Conservation (phyloP, 1,140 invertebrate genomes). For the Probaryconus sp. region DNA sequence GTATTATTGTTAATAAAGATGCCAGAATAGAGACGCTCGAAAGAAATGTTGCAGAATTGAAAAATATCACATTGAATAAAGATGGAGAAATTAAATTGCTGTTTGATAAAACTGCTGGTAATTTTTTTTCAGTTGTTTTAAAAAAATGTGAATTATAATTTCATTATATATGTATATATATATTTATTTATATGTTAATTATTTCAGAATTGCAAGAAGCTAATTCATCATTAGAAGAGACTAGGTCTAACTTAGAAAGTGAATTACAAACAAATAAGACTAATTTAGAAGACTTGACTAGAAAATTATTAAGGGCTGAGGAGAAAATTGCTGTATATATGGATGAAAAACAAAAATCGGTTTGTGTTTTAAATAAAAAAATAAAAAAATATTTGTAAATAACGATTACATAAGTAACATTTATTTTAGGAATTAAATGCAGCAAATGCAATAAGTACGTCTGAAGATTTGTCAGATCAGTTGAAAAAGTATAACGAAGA, state of each 20-base stretch:
- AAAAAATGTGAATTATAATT: neutral
- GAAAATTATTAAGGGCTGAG: slow-evolving; percentile 69
- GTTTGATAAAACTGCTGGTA: slow-evolving; percentile 71
- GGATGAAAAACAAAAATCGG: slow-evolving; percentile 76
- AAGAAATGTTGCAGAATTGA: slow-evolving; percentile 69
- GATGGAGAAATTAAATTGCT: slow-evolving; percentile 75
- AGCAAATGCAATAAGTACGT: slow-evolving; percentile 70
- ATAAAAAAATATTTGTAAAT: slow-evolving; percentile 8
- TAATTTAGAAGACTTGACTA: slow-evolving; percentile 69
- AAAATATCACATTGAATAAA: slow-evolving; percentile 68
- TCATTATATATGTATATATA: slow-evolving; percentile 3
- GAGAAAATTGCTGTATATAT: slow-evolving; percentile 71
- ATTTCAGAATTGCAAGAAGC: slow-evolving; percentile 70
- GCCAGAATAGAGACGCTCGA: slow-evolving; percentile 64
- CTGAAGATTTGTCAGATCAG: slow-evolving; percentile 75
- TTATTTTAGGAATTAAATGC: slow-evolving; percentile 73
- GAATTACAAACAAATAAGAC: slow-evolving; percentile 68
- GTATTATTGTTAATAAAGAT: slow-evolving; percentile 64
- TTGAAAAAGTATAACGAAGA: slow-evolving; percentile 78
- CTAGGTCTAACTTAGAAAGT: slow-evolving; percentile 71
- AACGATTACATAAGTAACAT: neutral
- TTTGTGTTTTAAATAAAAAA: slow-evolving; percentile 60
- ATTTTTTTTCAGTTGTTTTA: too few species aligned
- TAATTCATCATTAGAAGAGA: slow-evolving; percentile 72
- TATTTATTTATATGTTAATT: slow-evolving; percentile 5